Base-by-base conservation (phyloP, 2,888 invertebrate genomes). In the Lomographa bimaculata region DNA sequence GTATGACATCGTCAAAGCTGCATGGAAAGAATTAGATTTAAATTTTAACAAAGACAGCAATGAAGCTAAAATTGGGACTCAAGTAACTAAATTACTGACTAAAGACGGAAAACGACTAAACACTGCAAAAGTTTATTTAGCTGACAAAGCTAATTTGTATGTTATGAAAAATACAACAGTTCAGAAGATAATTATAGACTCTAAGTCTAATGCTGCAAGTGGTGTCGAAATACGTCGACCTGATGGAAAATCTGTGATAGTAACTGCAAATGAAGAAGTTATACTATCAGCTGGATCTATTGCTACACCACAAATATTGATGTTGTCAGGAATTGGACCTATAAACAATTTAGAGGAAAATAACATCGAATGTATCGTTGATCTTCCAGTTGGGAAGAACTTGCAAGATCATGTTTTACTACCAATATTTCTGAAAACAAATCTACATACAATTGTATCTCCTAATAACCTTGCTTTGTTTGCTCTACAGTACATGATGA, bases 261-360 rank as follows among this genome's bases (percentile, higher is more conserved):
- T 79, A 1, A 56, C 29, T 2, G 81, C 69, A 2, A 79, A 49
- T 12, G 90, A 84, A 50, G 91, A 91, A 55, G 69, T 91, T 0
- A 80, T 91, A 29, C 41, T 90, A 35, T 86, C 89, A 1, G 87
- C 87, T 2, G 90, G 90, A 3, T 64, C 85, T 3, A 72, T 91
- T 21, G 85, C 80, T 24, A 80, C 90, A 1, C 89, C 90, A 0
- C 81, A 90, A 46, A 63, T 91, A 32, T 64, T 91, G 1, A 84
- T 90, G 79, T 57, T 89, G 8, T 91, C 91, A 3, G 91, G 91
- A 1, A 71, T 91, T 7, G 91, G 91, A 0, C 87, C 87, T 0
- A 67, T 55, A 41, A 46, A 63, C 5, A 77, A 86, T 29, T 53
- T 90, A 1, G 38, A 60, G 14, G 54, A 67, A 4, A 60, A 74